Percentiles rank a stretch among this genome's conserved stretches.
Conservation (phyloP, 1,140 invertebrate species). For the Oscheius sp. region DNA sequence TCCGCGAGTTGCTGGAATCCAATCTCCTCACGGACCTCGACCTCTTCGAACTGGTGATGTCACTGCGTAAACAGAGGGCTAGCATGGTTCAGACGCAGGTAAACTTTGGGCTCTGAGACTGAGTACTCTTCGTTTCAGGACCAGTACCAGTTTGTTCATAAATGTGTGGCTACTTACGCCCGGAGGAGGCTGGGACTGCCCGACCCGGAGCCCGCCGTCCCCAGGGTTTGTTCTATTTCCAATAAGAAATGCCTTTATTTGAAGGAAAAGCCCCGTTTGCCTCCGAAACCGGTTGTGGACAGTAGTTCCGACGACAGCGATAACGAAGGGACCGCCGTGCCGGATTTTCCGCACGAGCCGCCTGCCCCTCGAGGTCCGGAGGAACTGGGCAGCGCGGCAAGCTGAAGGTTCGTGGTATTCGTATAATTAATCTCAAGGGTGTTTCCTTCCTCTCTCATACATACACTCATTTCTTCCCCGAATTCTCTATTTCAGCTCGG, state of each 20-base stretch:
- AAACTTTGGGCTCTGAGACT: neutral
- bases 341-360: constrained; percentile 1
- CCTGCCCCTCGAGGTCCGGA: neutral
- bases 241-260: too few species aligned
- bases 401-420: too few species aligned
- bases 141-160: constrained; percentile 38
- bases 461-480: too few species aligned
- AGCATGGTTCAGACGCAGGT: constrained; percentile 69
- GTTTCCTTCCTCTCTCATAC: too few species aligned
- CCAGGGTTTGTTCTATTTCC: too few species aligned
- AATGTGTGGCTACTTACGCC: constrained; percentile 17
- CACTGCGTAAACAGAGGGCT: constrained; percentile 68
- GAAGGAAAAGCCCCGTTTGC: too few species aligned
- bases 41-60: constrained; percentile 66
- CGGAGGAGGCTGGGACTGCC: neutral
- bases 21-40: constrained; percentile 67
- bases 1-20: constrained; percentile 68
- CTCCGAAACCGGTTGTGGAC: neutral
- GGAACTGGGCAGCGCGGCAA: constrained; percentile 1
- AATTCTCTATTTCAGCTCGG: neutral
- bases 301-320: neutral
- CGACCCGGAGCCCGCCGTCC: neutral
- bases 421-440: too few species aligned
- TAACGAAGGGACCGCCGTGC: neutral
- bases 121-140: constrained; percentile 13